Percentiles rank a stretch among this genome's conserved stretches.
phyloP scores from a whole-genome alignment of 2,888 invertebrate species.

The Leptarthrus brevirostris region DNA sequence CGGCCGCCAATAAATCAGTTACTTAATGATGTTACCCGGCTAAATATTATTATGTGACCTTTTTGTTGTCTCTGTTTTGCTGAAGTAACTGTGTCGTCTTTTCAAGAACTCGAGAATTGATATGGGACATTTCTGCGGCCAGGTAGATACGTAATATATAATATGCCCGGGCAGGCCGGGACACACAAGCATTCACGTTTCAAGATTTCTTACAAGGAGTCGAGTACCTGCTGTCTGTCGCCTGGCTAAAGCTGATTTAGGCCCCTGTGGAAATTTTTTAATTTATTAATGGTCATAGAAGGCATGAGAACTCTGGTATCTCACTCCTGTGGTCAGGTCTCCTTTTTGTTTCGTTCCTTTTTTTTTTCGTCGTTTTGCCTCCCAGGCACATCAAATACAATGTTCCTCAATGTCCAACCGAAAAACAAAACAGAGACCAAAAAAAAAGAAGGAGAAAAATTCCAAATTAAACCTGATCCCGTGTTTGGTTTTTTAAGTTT shows the following conservation, averaged over 20 bases:
- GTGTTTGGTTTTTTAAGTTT: conserved; percentile 24
- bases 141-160: conserved; percentile 47
- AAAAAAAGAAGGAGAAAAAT: conserved; percentile 15
- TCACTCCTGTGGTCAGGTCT: conserved; percentile 23
- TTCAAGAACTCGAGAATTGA: conserved; percentile 52
- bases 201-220: conserved; percentile 42
- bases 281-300: conserved; percentile 48
- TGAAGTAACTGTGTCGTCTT: conserved; percentile 46
- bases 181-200: conserved; percentile 11
- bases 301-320: conserved; percentile 47
- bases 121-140: conserved; percentile 51
- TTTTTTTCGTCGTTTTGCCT: conserved; percentile 5
- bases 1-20: conserved; percentile 68
- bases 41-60: conserved; percentile 57
- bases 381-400: conserved; percentile 34
- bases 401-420: conserved; percentile 25
- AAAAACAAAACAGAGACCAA: not conserved
- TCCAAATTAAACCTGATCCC: conserved; percentile 48
- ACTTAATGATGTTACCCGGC: conserved; percentile 67
- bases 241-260: conserved; percentile 33
- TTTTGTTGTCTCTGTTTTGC: conserved; percentile 46
- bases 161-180: conserved; percentile 27
- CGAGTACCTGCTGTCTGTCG: conserved; percentile 41
- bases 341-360: conserved; percentile 10
- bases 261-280: conserved; percentile 48